Conservation (phyloP, 2,113 vertebrate genomes). For the Podarcis muralis region DNA sequence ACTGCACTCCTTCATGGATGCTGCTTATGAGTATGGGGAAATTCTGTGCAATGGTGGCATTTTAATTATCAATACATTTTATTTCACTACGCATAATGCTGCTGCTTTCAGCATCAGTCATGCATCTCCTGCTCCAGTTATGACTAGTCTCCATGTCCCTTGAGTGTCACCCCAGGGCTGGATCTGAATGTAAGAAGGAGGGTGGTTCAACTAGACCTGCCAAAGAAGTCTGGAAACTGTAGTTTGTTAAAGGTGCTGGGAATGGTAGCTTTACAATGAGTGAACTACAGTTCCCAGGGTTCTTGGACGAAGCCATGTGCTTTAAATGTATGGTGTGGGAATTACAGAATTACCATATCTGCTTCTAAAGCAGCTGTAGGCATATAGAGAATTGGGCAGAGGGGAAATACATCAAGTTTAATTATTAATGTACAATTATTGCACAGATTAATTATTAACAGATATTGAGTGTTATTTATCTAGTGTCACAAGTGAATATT, state of each 20-base stretch:
- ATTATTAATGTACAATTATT: conserved; percentile 26
- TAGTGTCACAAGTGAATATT: neutral
- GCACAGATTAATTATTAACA: conserved; percentile 21
- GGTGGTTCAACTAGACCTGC: neutral
- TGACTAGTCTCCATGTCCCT: neutral
- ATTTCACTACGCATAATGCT: neutral
- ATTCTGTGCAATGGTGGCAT: neutral
- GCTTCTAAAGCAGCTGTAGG: neutral
- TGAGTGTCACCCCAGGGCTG: neutral
- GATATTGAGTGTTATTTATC: conserved; percentile 18
- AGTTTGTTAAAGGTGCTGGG: no score
- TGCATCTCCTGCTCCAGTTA: neutral
- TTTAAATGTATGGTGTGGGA: no score
- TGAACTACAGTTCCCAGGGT: no score
- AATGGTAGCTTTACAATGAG: no score
- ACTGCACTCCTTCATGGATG: neutral
- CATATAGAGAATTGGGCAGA: neutral
- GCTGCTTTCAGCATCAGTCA: neutral
- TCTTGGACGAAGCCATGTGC: no score
- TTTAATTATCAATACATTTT: neutral
- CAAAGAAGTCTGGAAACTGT: no score
- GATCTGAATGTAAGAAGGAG: neutral
- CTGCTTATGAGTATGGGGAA: neutral
- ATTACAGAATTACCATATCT: neutral
- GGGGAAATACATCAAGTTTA: neutral